Percentiles rank a stretch among this genome's conserved stretches.
phyloP scores from a whole-genome alignment of 2,888 invertebrate species.

The Chloromyia formosa region DNA sequence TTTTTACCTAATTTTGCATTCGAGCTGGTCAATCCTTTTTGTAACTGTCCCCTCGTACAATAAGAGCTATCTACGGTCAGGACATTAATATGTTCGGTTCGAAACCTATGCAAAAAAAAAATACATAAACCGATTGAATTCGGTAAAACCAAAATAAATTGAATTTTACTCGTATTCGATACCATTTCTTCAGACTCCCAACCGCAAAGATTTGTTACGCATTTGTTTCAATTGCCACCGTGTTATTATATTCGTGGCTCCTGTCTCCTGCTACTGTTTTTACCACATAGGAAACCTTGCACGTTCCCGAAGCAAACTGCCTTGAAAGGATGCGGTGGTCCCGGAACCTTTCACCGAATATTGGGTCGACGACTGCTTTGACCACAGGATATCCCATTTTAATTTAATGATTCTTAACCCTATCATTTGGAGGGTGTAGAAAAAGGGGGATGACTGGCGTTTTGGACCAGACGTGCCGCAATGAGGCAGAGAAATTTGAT shows the following conservation, averaged over 20 bases:
- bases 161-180: conserved; percentile 21
- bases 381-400: conserved; percentile 42
- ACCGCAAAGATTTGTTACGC: conserved; percentile 40
- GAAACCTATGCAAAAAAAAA: not conserved
- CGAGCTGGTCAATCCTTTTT: no score
- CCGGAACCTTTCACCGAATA: conserved; percentile 32
- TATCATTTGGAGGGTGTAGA: not conserved
- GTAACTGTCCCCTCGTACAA: no score
- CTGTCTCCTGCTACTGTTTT: conserved; percentile 9
- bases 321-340: not conserved
- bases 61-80: no score
- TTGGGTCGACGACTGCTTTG: conserved; percentile 24
- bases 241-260: conserved; percentile 3
- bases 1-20: no score
- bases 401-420: conserved; percentile 44
- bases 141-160: conserved; percentile 25
- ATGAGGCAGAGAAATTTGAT: not conserved
- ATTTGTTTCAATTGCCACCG: conserved; percentile 38
- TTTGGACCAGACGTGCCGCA: not conserved
- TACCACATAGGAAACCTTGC: no score
- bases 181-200: not conserved
- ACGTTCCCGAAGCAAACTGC: not conserved
- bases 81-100: no score
- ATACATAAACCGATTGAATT: conserved; percentile 12
- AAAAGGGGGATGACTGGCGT: not conserved